Evolutionary conservation across 1,140 invertebrate species (phyloP).

Genomic region (Ctenoplectra terminalis): DNA sequence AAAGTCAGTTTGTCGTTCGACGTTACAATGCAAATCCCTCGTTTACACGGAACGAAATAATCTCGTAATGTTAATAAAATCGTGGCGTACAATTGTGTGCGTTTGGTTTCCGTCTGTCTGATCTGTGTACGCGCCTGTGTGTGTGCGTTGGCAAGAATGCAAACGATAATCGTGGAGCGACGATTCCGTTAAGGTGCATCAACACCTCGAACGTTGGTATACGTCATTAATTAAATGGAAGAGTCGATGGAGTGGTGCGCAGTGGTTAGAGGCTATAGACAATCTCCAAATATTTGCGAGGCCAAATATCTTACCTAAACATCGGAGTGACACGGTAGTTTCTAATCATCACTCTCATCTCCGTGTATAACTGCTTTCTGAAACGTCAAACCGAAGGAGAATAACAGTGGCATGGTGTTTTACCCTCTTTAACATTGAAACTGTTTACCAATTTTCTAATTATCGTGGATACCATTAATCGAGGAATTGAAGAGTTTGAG

Average conservation of each 20-base stretch:
- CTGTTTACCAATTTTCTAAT: background rate
- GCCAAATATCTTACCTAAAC: constrained; percentile 83
- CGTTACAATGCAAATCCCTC: constrained; percentile 7
- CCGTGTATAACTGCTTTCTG: constrained; percentile 53
- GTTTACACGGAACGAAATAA: constrained; percentile 13
- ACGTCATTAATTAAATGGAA: constrained; percentile 81
- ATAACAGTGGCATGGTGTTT: background rate
- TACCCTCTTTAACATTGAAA: background rate
- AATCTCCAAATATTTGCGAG: constrained; percentile 83
- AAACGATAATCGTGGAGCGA: constrained; percentile 33
- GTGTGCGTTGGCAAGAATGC: background rate
- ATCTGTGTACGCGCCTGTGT: background rate
- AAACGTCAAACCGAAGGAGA: constrained; percentile 16
- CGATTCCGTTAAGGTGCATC: constrained; percentile 60
- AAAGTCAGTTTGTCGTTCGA: constrained; percentile 3
- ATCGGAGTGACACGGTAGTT: constrained; percentile 78
- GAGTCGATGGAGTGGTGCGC: constrained; percentile 77
- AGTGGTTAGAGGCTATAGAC: constrained; percentile 80
- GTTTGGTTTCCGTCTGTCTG: background rate
- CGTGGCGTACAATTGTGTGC: background rate
- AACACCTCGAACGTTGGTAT: constrained; percentile 62
- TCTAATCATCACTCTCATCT: constrained; percentile 56
- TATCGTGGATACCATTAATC: too few species aligned
- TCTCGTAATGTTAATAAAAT: constrained; percentile 11
- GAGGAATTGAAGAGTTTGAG: too few species aligned